Evolutionary conservation across 2,113 vertebrate genomes (phyloP), one percentile per base, ranked within the genome.

Genomic region (Spermophilus dauricus): DNA sequence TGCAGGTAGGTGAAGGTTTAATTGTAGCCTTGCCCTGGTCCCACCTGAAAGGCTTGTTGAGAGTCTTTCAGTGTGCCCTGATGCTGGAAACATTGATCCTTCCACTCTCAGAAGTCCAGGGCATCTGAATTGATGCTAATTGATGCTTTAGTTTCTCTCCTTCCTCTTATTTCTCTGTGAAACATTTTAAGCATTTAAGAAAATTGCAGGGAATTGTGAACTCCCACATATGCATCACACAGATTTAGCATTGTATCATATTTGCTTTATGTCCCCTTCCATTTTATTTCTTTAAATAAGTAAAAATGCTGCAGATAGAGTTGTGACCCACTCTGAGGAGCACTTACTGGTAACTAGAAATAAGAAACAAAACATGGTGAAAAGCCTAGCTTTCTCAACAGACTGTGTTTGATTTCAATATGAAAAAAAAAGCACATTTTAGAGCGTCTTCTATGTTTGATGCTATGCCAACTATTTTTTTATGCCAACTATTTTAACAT

Each of bases 251-350:
- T 58, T 93, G 86, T 12, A 65, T 48, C 30, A 7, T 69, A 17
- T 61, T 86, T 91, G 37, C 30, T 83, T 90, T 78, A 30, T 65
- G 26, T 34, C 42, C 0, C 9, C 20, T 63, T 58, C 45, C 72
- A 77, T 85, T 88, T 84, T 86, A 48, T 95, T 76, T 95, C 37
- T 65, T 91, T 89, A 94, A 72, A n/a, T 85, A 70, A 77, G 80
- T 53, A 53, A 70, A 58, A 91, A 61, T 37, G 13, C 42, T 78
- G 53, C 10, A 51, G 87, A 45, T 24, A 58, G 48, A 77, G 30
- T 17, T 83, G 37, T 58, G 37, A 34, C 7, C 24, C 72, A 76
- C 22, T 61, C 37, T 56, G 65, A 70, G 39, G 76, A 89, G 37
- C 13, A 45, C 42, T 78, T 75, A 32, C 20, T n/a, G 37, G 58